Conservation (phyloP, 2,113 vertebrate species). For the Dicerorhinus sumatrensis region DNA sequence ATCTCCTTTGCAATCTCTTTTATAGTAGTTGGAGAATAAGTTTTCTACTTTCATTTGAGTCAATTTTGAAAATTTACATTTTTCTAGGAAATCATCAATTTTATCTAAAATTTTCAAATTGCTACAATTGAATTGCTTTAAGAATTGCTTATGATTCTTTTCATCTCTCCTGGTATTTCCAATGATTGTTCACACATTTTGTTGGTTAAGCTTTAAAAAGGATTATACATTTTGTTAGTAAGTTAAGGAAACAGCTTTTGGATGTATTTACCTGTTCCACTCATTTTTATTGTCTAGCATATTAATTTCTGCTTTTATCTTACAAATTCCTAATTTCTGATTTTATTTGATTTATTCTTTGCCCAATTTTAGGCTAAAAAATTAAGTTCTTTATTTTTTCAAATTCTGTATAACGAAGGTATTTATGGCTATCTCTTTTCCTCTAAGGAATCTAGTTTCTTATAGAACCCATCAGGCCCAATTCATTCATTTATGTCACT, state of each 20-base stretch:
- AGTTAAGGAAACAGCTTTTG: background rate
- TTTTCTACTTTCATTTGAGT: background rate
- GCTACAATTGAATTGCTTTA: background rate
- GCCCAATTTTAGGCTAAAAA: background rate
- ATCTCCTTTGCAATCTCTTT: background rate
- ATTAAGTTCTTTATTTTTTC: background rate
- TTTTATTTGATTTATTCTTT: background rate
- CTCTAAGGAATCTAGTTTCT: background rate
- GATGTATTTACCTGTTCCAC: background rate
- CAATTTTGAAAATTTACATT: background rate
- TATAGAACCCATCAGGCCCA: background rate
- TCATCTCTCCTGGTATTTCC: background rate
- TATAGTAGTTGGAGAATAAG: background rate
- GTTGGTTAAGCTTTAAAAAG: background rate
- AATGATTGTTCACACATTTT: background rate
- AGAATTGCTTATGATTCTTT: background rate
- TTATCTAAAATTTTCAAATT: conserved; percentile 45
- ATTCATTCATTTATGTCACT: background rate
- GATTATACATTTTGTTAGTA: background rate
- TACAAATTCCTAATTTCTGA: background rate
- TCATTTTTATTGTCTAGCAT: background rate
- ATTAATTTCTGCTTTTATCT: background rate
- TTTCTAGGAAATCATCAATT: background rate
- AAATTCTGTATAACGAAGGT: background rate
- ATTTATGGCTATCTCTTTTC: background rate